Evolutionary conservation across 2,888 invertebrate species (phyloP), one percentile per base, ranked within the genome.

Genomic region (Rhagophthalmus giganteus): DNA sequence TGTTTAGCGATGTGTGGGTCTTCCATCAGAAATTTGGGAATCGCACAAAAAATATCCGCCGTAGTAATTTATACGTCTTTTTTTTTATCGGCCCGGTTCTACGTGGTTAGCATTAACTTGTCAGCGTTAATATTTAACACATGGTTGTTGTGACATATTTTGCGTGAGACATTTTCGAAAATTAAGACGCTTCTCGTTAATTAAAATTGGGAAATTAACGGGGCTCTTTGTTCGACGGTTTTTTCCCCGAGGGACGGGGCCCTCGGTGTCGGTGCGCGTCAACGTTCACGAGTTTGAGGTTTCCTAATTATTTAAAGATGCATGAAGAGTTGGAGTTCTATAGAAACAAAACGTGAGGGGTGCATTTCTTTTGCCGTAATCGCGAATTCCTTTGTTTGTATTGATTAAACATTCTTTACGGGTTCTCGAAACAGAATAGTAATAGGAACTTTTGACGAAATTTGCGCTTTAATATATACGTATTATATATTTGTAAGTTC

Each of bases 41-140:
- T 54, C 30, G 47, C 48, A 54, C 53, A 54, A 54, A 48, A 53
- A 54, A 41, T 54, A 48, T 33, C 35, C 34, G 39, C 44, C 38
- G 42, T 54, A n/a, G n/a, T n/a, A 54, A 54, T 47, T 48, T 48
- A 54, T 54, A 54, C 26, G 20, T 20, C 7, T 14, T 5, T 42
- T 48, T 54, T 47, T 54, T 52, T 39, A 40, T 45, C 30, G 20
- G 11, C 12, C 38, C 32, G 11, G 27, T 41, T 45, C 24, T 31
- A 33, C 32, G 34, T 38, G 44, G 42, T 48, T 48, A 48, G 12
- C 16, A 31, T 48, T 44, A 38, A 48, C 42, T 54, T 54, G 53
- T 54, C 48, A 48, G 15, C 53, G 44, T 38, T 48, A 48, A 47
- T 40, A 48, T 48, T 48, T 48, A 42, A 54, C 53, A 54, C 28